A percentile compares a stretch with the other conserved stretches of the same genome.
Conservation (phyloP, 2,797 vertebrate species). For the Lacerta agilis region DNA sequence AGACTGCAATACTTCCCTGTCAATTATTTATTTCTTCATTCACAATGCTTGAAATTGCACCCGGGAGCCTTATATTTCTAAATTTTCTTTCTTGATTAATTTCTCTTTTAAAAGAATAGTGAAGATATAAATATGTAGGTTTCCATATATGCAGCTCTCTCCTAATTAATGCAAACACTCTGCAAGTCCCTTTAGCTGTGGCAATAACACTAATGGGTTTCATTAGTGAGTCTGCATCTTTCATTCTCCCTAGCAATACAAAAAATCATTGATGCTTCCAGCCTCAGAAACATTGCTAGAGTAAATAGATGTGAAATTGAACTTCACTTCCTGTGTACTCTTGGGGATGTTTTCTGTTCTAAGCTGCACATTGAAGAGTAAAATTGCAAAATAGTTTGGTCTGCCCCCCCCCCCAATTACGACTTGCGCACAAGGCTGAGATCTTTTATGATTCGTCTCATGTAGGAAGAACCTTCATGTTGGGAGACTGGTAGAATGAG, state of each 20-base stretch:
- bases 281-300: constrained; percentile 21
- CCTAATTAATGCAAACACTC: constrained; percentile 26
- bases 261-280: constrained; percentile 13
- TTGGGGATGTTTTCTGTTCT: constrained; percentile 30
- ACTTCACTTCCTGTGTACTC: not conserved
- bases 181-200: constrained; percentile 7
- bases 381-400: constrained; percentile 3
- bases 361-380: constrained; percentile 12
- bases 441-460: not conserved
- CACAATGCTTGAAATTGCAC: not conserved
- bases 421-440: not conserved
- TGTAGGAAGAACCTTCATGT: not conserved
- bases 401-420: not conserved
- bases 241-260: constrained; percentile 6
- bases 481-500: not conserved
- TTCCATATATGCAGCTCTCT: constrained; percentile 3
- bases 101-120: not conserved
- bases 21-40: constrained; percentile 15
- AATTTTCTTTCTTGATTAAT: constrained; percentile 15
- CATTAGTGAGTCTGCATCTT: constrained; percentile 17
- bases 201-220: constrained; percentile 24
- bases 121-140: constrained; percentile 1
- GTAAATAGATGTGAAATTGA: constrained; percentile 32
- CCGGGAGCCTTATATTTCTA: not conserved
- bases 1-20: not conserved